These are phyloP conservation scores for Tokudaia muenninki DNA, from an alignment of 2,797 vertebrate genomes.

Conservation along the genomic window DNA sequence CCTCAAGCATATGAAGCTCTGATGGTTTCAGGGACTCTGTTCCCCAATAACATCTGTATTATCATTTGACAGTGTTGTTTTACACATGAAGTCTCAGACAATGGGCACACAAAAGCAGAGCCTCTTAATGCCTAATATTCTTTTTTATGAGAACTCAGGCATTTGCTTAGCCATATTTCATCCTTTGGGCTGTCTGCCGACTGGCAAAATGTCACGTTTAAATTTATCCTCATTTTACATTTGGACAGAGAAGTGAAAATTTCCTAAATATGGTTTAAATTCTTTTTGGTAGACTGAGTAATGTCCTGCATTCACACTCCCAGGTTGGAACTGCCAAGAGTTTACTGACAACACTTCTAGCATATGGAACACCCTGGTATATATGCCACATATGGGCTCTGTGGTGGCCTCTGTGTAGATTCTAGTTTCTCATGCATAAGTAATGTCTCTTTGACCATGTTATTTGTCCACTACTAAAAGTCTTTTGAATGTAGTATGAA, in stretches of 20 bases:
- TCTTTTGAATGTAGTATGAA: background rate
- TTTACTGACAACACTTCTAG: background rate
- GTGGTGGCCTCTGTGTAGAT: background rate
- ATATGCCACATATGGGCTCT: background rate
- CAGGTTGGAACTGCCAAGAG: background rate
- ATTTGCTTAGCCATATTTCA: slow-evolving; percentile 53
- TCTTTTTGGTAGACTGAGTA: background rate
- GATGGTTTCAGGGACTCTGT: background rate
- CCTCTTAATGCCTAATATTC: background rate
- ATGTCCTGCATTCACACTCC: background rate
- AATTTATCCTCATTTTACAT: slow-evolving; percentile 63
- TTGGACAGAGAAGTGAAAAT: slow-evolving; percentile 50
- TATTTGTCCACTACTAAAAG: slow-evolving; percentile 59
- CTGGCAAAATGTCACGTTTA: slow-evolving; percentile 58
- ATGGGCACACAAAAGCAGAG: background rate
- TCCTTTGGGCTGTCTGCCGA: slow-evolving; percentile 42
- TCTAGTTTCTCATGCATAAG: background rate
- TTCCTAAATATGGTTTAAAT: slow-evolving; percentile 40
- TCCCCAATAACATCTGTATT: background rate
- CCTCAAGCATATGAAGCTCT: background rate
- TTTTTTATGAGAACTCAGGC: slow-evolving; percentile 52
- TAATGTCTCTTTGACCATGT: slow-evolving; percentile 17
- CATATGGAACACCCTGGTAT: slow-evolving; percentile 26
- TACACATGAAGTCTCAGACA: background rate
- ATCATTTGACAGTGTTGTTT: slow-evolving; percentile 1